Percentiles rank a stretch among this genome's conserved stretches.
phyloP scores from a whole-genome alignment of 2,888 invertebrate species.

The Matsumyia berberina region DNA sequence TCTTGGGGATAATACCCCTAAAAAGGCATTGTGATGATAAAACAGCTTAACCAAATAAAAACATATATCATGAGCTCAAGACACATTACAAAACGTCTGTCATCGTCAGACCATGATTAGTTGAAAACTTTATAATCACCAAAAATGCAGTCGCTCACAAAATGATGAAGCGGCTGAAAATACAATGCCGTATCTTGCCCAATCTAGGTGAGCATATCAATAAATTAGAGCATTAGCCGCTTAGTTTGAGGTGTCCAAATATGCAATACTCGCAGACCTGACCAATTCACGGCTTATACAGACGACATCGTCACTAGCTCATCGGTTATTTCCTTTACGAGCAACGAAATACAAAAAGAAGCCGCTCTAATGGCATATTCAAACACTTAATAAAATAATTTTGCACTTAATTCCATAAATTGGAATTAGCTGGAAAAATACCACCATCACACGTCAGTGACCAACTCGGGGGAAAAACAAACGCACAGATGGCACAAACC shows the following conservation, averaged over 20 bases:
- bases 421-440: constrained; percentile 44
- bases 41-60: not conserved
- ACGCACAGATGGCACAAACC: constrained; percentile 20
- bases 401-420: constrained; percentile 75
- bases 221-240: constrained; percentile 69
- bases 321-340: constrained; percentile 61
- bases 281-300: constrained; percentile 14
- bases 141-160: constrained; percentile 3
- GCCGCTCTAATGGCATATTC: constrained; percentile 71
- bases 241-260: constrained; percentile 46
- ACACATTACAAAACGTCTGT: constrained; percentile 4
- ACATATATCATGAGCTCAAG: not conserved
- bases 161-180: not conserved
- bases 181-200: constrained; percentile 37
- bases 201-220: constrained; percentile 47
- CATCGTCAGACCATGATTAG: not conserved
- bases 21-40: constrained; percentile 7
- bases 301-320: not conserved
- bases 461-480: constrained; percentile 4
- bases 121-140: not conserved
- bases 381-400: constrained; percentile 75
- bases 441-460: constrained; percentile 14
- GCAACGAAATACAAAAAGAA: constrained; percentile 57
- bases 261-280: constrained; percentile 37
- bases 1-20: not conserved